Conservation (phyloP, 2,113 vertebrate genomes). For the Carettochelys insculpta region DNA sequence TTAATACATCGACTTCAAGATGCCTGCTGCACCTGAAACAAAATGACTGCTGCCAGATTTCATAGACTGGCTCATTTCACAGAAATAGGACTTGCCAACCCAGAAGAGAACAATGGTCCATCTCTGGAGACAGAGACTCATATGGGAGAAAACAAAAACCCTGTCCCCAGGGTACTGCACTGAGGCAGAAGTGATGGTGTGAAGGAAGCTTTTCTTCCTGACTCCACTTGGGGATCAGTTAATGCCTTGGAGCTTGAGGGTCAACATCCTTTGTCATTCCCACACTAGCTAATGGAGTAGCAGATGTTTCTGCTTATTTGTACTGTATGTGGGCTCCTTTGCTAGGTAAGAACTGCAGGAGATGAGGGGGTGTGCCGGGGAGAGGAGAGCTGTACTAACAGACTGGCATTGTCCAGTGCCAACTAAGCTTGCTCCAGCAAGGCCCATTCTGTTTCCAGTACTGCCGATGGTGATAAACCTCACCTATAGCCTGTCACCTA, state of each 20-base stretch:
- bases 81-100: neutral
- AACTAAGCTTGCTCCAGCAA: neutral
- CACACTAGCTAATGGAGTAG: neutral
- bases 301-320: neutral
- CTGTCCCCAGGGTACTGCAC: neutral
- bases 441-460: neutral
- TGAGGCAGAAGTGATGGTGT: neutral
- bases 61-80: neutral
- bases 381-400: neutral
- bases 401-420: neutral
- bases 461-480: neutral
- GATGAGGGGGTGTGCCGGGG: rapidly evolving
- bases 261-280: neutral
- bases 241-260: neutral
- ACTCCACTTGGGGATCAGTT: rapidly evolving
- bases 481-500: rapidly evolving
- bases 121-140: neutral
- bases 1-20: neutral
- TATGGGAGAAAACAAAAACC: rapidly evolving
- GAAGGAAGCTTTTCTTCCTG: neutral
- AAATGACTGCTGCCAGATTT: neutral
- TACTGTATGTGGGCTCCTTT: neutral
- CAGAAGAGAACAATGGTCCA: neutral
- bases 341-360: neutral
- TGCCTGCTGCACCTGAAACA: neutral